Evolutionary conservation across 2,888 invertebrate species (phyloP).

Genomic region (Thymelicus lineola): DNA sequence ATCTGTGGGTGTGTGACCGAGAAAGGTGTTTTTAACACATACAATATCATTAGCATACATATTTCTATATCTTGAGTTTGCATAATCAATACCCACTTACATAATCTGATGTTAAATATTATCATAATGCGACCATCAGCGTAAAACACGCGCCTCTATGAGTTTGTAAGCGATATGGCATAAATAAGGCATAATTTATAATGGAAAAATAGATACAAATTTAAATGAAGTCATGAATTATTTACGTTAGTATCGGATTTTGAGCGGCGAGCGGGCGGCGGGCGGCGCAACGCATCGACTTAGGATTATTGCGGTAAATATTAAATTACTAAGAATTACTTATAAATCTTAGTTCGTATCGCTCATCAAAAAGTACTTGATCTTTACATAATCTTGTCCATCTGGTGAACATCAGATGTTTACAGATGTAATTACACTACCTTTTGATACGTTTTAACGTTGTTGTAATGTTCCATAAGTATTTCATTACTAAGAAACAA

Average conservation of each 20-base stretch:
- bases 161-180: slow-evolving; percentile 43
- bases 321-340: slow-evolving; percentile 29
- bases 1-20: neutral
- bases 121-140: neutral
- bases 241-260: slow-evolving; percentile 43
- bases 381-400: neutral
- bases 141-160: slow-evolving; percentile 37
- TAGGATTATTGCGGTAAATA: slow-evolving; percentile 43
- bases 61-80: slow-evolving; percentile 9
- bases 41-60: neutral
- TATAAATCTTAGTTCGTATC: slow-evolving; percentile 9
- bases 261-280: slow-evolving; percentile 40
- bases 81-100: slow-evolving; percentile 14
- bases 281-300: slow-evolving; percentile 43
- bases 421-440: neutral
- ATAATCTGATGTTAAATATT: slow-evolving; percentile 10
- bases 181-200: slow-evolving; percentile 49
- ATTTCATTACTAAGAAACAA: no score
- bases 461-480: no score
- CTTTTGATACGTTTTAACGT: neutral
- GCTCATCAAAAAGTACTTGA: neutral
- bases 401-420: neutral
- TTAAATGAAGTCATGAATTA: slow-evolving; percentile 52
- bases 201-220: slow-evolving; percentile 51
- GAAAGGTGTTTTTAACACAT: neutral